Evolutionary conservation across 2,113 vertebrate genomes (phyloP), one percentile per base, ranked within the genome.

Genomic region (Alexandromys fortis): DNA sequence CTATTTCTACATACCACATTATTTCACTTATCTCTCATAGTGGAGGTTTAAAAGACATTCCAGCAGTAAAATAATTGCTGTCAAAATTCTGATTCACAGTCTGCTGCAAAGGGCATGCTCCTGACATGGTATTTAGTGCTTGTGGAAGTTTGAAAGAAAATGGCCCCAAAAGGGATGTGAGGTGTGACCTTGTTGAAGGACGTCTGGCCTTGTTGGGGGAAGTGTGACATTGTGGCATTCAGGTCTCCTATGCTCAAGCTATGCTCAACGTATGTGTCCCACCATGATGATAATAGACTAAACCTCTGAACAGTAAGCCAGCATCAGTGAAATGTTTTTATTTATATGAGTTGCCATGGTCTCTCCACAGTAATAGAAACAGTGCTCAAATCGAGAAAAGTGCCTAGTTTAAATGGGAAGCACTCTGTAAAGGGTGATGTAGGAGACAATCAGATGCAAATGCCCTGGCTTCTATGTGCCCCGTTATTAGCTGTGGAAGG

Each of bases 1-100:
- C 93, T 90, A 89, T 94, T 95, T 95, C 67, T 92, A 55, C 49
- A 42, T 14, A 33, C 19, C 81, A 26, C 0, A 1, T 88, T 24
- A 76, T 86, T 96, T 92, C 12, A 30, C 86, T 96, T 94, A 94
- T 94, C 95, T 97, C 42, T 91, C 78, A 95, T 58, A 89, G 22
- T 47, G 52, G 72, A 63, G 47, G 55, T 93, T 93, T 45, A 19
- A 61, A 90, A 79, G 63, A n/a, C 83, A 94, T 91, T 35, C 82
- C 92, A 55, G 93, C 67, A 89, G 38, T 87, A 77, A 95, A 97
- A 96, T 87, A 92, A 79, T 58, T 2, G 76, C 10, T 86, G 26
- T 33, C 76, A 52, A 86, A 86, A 72, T 72, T 72, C 63, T 78
- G 89, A 93, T 89, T 95, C 55, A 49, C 78, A 76, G 86, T 89